Evolutionary conservation across 2,888 invertebrate genomes (phyloP).

Genomic region (Margaritifera margaritifera): DNA sequence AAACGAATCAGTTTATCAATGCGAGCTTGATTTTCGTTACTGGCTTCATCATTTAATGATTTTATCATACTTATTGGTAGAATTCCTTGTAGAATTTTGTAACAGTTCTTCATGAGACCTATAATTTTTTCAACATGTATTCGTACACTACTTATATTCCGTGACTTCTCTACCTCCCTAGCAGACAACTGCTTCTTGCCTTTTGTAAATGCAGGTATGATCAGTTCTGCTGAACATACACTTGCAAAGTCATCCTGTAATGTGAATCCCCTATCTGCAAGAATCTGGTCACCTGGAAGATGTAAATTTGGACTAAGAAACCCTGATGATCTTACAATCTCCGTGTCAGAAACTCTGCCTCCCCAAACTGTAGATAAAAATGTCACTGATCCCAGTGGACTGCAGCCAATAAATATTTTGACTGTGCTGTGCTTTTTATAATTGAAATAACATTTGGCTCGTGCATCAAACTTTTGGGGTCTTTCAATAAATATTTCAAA

Average conservation of each 20-base stretch:
- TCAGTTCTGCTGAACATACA: slow-evolving; percentile 26
- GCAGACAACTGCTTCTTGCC: slow-evolving; percentile 36
- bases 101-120: slow-evolving; percentile 36
- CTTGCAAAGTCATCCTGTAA: slow-evolving; percentile 38
- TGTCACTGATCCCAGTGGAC: slow-evolving; percentile 9
- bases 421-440: too few species aligned
- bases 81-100: slow-evolving; percentile 28
- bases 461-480: too few species aligned
- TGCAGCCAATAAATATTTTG: too few species aligned
- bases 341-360: slow-evolving; percentile 34
- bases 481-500: too few species aligned
- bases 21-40: slow-evolving; percentile 2
- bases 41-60: slow-evolving; percentile 15
- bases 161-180: slow-evolving; percentile 31
- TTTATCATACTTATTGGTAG: slow-evolving; percentile 25
- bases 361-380: slow-evolving; percentile 38
- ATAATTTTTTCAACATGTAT: slow-evolving; percentile 43
- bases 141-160: slow-evolving; percentile 25
- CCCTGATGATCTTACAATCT: slow-evolving; percentile 28
- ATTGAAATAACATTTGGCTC: too few species aligned
- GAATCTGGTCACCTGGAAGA: slow-evolving; percentile 35
- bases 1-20: slow-evolving; percentile 25
- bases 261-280: slow-evolving; percentile 42
- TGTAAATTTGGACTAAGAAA: slow-evolving; percentile 28
- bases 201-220: slow-evolving; percentile 35